Evolutionary conservation across 2,113 vertebrate species (phyloP).

Genomic region (Oophaga pumilio): DNA sequence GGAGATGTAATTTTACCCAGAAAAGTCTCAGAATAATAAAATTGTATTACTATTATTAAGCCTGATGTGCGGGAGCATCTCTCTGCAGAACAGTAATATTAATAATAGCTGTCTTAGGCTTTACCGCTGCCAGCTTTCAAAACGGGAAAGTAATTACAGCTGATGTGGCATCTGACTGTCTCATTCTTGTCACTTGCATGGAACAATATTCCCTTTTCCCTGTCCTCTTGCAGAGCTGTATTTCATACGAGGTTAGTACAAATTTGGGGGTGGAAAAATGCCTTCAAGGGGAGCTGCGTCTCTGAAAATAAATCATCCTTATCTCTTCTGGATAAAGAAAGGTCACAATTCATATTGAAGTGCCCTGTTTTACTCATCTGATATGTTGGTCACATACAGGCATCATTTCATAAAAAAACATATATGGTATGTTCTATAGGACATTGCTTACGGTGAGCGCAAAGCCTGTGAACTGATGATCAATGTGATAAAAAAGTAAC

Average conservation of each 20-base stretch:
- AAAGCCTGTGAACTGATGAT: background rate
- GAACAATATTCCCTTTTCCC: background rate
- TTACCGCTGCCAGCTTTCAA: constrained; percentile 6
- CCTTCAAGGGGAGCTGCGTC: background rate
- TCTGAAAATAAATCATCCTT: background rate
- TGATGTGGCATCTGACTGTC: constrained; percentile 34
- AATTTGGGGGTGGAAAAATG: constrained; percentile 1
- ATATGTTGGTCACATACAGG: background rate
- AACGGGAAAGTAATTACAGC: constrained; percentile 33
- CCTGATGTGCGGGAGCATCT: background rate
- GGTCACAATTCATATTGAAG: background rate
- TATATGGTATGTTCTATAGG: background rate
- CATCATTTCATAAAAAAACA: background rate
- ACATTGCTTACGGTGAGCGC: background rate
- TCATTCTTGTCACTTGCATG: constrained; percentile 1
- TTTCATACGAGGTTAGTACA: background rate
- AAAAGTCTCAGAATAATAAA: constrained; percentile 39
- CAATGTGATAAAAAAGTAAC: background rate
- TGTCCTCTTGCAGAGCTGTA: background rate
- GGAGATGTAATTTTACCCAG: background rate
- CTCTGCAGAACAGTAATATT: constrained; percentile 24
- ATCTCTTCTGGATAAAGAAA: background rate
- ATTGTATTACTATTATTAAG: constrained; percentile 23
- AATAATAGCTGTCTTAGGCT: constrained; percentile 37
- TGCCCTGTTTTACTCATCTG: background rate